Conservation (phyloP, 2,888 invertebrate species). For the Sisyra terminalis region DNA sequence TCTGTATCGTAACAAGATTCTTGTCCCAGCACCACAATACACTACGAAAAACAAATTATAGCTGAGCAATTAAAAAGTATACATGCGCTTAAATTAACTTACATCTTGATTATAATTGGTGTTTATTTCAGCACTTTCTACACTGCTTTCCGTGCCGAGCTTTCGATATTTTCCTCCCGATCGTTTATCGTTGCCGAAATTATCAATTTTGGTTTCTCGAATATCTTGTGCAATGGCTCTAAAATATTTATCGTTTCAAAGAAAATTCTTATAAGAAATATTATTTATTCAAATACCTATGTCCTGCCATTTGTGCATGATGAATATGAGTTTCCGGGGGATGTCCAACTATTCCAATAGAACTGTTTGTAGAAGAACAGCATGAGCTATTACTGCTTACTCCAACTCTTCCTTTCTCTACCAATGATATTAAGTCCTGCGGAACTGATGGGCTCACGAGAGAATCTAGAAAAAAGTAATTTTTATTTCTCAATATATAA, state of each 20-base stretch:
- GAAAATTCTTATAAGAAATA: background rate
- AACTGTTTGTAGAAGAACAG: constrained; percentile 35
- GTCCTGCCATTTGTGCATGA: constrained; percentile 14
- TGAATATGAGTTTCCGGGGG: constrained; percentile 11
- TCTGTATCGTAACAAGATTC: constrained; percentile 26
- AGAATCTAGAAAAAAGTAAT: constrained; percentile 12
- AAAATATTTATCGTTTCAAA: background rate
- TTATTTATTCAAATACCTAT: constrained; percentile 3
- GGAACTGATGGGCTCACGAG: constrained; percentile 15
- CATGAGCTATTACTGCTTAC: constrained; percentile 30
- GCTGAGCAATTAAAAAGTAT: background rate
- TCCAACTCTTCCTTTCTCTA: constrained; percentile 32
- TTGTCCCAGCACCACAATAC: constrained; percentile 30
- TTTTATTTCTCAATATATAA: background rate
- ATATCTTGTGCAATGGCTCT: constrained; percentile 18
- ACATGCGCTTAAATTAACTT: constrained; percentile 20
- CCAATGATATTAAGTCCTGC: constrained; percentile 30
- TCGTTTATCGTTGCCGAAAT: constrained; percentile 23
- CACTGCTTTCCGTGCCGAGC: constrained; percentile 33
- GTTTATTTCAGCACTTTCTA: constrained; percentile 32
- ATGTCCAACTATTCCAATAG: constrained; percentile 26
- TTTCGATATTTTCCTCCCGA: constrained; percentile 15
- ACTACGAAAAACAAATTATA: constrained; percentile 22
- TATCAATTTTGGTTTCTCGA: constrained; percentile 48
- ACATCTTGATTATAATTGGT: constrained; percentile 54